Percentiles rank a stretch among this genome's conserved stretches.
Conservation (phyloP, 1,140 invertebrate genomes). For the Drosophila azteca region DNA sequence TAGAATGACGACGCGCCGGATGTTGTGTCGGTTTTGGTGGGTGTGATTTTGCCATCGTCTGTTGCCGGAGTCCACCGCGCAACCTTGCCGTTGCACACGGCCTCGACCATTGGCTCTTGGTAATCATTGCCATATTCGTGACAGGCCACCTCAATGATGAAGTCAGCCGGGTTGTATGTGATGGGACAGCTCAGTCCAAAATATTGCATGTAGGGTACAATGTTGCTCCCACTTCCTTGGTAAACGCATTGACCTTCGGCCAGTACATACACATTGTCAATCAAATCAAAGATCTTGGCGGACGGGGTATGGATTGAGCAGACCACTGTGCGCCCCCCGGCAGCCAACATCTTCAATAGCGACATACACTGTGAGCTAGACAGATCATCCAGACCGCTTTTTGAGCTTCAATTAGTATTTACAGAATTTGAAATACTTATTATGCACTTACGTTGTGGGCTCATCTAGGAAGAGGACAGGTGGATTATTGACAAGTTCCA, state of each 20-base stretch:
- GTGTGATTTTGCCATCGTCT: slow-evolving; percentile 38
- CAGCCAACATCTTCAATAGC: slow-evolving; percentile 90
- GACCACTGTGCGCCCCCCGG: slow-evolving; percentile 92
- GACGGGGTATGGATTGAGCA: slow-evolving; percentile 97
- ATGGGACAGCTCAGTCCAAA: slow-evolving; percentile 89
- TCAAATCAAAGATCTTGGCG: slow-evolving; percentile 89
- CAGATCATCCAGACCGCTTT: slow-evolving; percentile 89
- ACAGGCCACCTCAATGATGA: slow-evolving; percentile 91
- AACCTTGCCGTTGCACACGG: slow-evolving; percentile 87
- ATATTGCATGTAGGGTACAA: slow-evolving; percentile 88
- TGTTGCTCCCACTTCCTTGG: slow-evolving; percentile 87
- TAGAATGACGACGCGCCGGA: slow-evolving; percentile 76
- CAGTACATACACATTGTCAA: slow-evolving; percentile 91
- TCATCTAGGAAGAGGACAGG: slow-evolving; percentile 94
- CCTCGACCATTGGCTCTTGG: slow-evolving; percentile 87
- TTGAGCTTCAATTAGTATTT: not conserved
- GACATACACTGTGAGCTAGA: slow-evolving; percentile 90
- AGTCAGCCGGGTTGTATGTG: slow-evolving; percentile 93
- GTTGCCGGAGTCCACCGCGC: slow-evolving; percentile 83
- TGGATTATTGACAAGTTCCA: slow-evolving; percentile 98
- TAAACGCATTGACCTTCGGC: slow-evolving; percentile 90
- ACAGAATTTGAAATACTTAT: not conserved
- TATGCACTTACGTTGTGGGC: slow-evolving; percentile 89
- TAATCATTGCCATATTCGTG: slow-evolving; percentile 89
- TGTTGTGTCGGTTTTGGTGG: slow-evolving; percentile 74